These are phyloP conservation scores for Calameuta filiformis DNA, from an alignment of 2,888 invertebrate genomes.

Conservation along the genomic window DNA sequence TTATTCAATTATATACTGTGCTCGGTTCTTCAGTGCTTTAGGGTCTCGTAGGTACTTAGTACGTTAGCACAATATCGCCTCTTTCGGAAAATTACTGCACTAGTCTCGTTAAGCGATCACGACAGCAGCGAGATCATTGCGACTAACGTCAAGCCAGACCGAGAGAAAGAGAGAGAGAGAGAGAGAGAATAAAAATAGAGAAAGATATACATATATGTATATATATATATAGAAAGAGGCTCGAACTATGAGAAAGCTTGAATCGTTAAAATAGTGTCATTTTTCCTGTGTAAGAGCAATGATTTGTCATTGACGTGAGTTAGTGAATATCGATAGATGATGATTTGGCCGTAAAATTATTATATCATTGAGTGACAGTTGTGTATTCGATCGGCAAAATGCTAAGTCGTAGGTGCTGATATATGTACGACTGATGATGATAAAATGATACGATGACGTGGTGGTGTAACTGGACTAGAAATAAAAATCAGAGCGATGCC, in stretches of 20 bases:
- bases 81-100: neutral
- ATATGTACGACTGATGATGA: slow-evolving; percentile 26
- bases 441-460: slow-evolving; percentile 24
- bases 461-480: slow-evolving; percentile 12
- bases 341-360: too few species aligned
- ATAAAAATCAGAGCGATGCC: slow-evolving; percentile 13
- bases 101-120: neutral
- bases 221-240: neutral
- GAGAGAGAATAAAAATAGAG: neutral
- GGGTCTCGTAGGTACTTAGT: slow-evolving; percentile 15
- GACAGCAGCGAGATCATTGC: too few species aligned
- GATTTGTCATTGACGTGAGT: too few species aligned
- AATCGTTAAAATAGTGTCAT: neutral
- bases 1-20: too few species aligned
- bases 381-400: neutral
- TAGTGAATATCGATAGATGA: too few species aligned
- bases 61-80: slow-evolving; percentile 15
- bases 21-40: neutral
- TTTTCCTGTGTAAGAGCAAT: too few species aligned
- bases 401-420: slow-evolving; percentile 13
- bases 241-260: neutral
- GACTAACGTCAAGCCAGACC: too few species aligned
- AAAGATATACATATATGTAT: neutral
- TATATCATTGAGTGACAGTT: too few species aligned
- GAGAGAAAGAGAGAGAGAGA: too few species aligned